These are phyloP conservation scores for Sus cebifrons DNA, from an alignment of 2,797 vertebrate species.

Conservation along the genomic window DNA sequence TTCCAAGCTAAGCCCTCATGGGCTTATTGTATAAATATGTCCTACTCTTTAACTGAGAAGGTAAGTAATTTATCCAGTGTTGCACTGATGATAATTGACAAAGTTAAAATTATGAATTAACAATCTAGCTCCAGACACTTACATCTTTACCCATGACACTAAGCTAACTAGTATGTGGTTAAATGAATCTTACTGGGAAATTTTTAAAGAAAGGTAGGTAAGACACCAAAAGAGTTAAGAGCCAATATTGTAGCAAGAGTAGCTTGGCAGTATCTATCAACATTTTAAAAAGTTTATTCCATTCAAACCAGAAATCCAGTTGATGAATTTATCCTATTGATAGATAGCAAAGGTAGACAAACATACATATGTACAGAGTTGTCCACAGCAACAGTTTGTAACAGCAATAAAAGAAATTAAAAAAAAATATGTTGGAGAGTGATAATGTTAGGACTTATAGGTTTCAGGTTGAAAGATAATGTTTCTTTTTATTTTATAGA, in stretches of 20 bases:
- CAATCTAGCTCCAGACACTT: background rate
- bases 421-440: background rate
- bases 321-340: background rate
- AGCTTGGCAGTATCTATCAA: background rate
- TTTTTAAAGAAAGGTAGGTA: background rate
- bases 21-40: background rate
- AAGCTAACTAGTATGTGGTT: background rate
- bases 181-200: background rate
- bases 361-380: background rate
- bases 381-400: background rate
- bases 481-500: background rate
- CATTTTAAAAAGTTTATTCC: background rate
- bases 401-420: background rate
- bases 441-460: background rate
- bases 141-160: background rate
- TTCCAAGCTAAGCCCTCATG: background rate
- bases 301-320: background rate
- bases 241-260: background rate
- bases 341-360: background rate
- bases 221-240: background rate
- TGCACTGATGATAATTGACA: background rate
- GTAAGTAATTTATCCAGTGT: background rate
- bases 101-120: conserved; percentile 27
- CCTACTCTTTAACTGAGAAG: background rate
- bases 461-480: background rate